Percentiles rank a stretch among this genome's conserved stretches.
phyloP scores from a whole-genome alignment of 2,113 vertebrate genomes.

The Anthoscopus minutus region DNA sequence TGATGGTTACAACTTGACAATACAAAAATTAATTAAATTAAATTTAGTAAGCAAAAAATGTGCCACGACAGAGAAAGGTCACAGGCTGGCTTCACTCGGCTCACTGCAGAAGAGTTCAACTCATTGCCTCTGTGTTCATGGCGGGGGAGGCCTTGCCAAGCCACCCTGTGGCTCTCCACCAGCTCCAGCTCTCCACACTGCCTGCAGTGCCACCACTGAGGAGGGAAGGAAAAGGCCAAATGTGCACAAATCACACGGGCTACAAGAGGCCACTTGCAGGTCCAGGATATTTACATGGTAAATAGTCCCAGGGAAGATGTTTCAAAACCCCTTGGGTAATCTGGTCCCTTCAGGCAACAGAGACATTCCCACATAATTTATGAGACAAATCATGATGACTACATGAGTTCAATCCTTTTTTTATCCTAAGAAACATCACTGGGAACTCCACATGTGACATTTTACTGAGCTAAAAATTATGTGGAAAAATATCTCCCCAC shows the following conservation, averaged over 20 bases:
- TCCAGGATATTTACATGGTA: neutral
- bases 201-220: neutral
- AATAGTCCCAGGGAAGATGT: neutral
- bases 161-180: neutral
- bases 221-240: neutral
- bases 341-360: neutral
- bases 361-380: neutral
- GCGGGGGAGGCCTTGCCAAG: neutral
- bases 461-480: neutral
- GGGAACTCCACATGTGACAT: neutral
- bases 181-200: neutral
- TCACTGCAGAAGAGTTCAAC: neutral
- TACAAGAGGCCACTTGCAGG: neutral
- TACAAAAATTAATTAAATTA: no score
- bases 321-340: neutral
- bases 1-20: no score
- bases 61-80: no score
- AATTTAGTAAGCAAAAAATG: no score
- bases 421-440: neutral
- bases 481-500: neutral
- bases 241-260: neutral
- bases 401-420: neutral
- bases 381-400: neutral
- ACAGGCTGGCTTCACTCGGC: fast-evolving
- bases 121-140: neutral